phyloP scores from a whole-genome alignment of 1,140 invertebrate genomes.

The Dendroctonus ponderosae region DNA sequence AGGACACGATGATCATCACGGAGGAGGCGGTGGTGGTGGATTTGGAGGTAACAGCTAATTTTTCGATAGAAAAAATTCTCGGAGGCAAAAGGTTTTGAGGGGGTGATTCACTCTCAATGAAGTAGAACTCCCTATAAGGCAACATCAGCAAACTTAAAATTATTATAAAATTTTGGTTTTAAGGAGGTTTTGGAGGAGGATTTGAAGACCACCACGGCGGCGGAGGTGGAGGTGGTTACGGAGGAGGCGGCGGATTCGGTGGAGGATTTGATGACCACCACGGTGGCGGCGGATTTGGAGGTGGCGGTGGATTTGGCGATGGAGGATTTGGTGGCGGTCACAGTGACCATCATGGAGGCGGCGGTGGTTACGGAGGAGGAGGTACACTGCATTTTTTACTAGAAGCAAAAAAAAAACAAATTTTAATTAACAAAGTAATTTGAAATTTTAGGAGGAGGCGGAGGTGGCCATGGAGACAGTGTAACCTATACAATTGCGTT shows the following conservation, averaged over 20 bases:
- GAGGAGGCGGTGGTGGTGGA: slow-evolving; percentile 25
- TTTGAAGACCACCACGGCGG: slow-evolving; percentile 25
- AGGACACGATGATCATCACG: slow-evolving; percentile 24
- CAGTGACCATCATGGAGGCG: slow-evolving; percentile 6
- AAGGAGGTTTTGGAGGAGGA: slow-evolving; percentile 35
- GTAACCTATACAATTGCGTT: no score
- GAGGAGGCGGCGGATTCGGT: slow-evolving; percentile 29
- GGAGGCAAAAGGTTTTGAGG: no score
- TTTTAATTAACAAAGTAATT: no score
- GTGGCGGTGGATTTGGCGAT: slow-evolving; percentile 5
- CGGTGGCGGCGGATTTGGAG: slow-evolving; percentile 19
- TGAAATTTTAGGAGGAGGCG: no score
- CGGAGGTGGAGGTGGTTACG: slow-evolving; percentile 13
- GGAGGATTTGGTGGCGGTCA: slow-evolving; percentile 2
- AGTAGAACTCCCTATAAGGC: no score
- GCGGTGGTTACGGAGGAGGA: slow-evolving; percentile 20
- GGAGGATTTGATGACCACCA: slow-evolving; percentile 31
- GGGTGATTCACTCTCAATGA: no score
- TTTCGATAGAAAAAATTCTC: no score
- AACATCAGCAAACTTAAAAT: slow-evolving; percentile 3
- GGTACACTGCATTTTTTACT: slow-evolving; percentile 23
- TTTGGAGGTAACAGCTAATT: slow-evolving; percentile 21
- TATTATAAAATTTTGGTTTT: slow-evolving; percentile 1
- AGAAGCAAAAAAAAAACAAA: no score
- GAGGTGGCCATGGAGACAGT: no score